These are phyloP conservation scores for Thomomys bottae DNA, from an alignment of 2,113 vertebrate genomes.

Conservation along the genomic window DNA sequence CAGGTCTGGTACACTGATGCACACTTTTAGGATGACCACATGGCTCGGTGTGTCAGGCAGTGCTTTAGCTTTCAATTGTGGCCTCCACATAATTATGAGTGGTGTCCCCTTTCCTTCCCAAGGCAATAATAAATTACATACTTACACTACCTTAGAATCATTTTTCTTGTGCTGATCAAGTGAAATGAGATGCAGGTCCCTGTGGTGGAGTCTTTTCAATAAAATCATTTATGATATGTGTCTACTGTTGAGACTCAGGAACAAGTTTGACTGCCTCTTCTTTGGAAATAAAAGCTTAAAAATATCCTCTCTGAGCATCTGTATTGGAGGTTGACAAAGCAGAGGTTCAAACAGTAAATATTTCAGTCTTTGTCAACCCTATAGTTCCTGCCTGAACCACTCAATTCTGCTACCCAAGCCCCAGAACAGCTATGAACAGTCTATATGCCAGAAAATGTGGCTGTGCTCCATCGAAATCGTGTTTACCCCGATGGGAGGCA, in stretches of 20 bases:
- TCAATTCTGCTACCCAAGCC: background rate
- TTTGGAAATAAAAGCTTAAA: constrained; percentile 37
- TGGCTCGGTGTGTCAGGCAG: constrained; percentile 8
- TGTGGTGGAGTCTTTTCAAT: background rate
- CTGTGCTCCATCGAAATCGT: background rate
- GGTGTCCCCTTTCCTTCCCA: background rate
- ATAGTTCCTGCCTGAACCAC: background rate
- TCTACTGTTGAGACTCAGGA: background rate
- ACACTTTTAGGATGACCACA: background rate
- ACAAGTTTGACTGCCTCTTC: background rate
- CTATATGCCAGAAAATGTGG: background rate
- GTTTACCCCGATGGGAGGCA: background rate
- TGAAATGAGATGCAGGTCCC: background rate
- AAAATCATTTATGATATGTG: background rate
- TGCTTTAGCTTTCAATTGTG: constrained; percentile 2
- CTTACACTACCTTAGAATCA: constrained; percentile 12
- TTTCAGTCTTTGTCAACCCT: background rate
- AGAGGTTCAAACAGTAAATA: background rate
- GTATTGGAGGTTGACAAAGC: background rate
- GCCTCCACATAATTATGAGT: constrained; percentile 35
- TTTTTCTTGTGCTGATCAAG: constrained; percentile 32
- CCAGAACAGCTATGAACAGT: background rate
- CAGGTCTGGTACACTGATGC: background rate
- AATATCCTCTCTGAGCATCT: constrained; percentile 19
- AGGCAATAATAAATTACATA: constrained; percentile 33